Evolutionary conservation across 2,888 invertebrate species (phyloP).

Genomic region (Heteromurus nitidus): DNA sequence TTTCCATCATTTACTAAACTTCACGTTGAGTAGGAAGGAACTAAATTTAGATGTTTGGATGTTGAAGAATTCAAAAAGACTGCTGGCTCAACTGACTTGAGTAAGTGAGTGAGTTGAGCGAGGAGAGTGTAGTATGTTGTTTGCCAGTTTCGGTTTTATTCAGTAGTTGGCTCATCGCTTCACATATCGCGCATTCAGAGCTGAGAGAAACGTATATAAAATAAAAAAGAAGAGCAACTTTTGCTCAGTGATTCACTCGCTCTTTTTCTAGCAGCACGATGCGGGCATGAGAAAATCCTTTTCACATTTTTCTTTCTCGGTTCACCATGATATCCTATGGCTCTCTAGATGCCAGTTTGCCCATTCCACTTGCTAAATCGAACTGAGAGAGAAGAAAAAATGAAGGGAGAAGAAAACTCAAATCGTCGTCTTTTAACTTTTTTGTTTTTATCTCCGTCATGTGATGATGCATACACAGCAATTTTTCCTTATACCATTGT

Average conservation of each 20-base stretch:
- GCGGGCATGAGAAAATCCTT: not conserved
- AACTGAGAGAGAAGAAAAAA: constrained; percentile 18
- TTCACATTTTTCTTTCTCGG: not conserved
- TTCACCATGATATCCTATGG: constrained; percentile 3
- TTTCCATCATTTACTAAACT: not conserved
- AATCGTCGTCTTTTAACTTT: constrained; percentile 17
- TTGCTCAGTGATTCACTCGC: constrained; percentile 10
- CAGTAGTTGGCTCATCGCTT: too few relatives aligned
- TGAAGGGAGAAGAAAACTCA: constrained; percentile 38
- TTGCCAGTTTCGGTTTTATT: too few relatives aligned
- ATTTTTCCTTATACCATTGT: not conserved
- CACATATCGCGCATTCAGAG: too few relatives aligned
- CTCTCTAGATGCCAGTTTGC: constrained; percentile 12
- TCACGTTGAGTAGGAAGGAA: constrained; percentile 7
- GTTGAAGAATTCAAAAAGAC: constrained; percentile 26
- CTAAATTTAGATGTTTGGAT: constrained; percentile 34
- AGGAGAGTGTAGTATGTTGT: too few relatives aligned
- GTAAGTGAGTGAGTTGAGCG: too few relatives aligned
- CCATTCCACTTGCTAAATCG: constrained; percentile 34
- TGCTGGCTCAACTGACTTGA: constrained; percentile 2
- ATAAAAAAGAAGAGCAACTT: not conserved
- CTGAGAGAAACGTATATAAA: not conserved
- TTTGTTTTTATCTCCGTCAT: constrained; percentile 46
- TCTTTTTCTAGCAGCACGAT: not conserved
- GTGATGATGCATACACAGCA: constrained; percentile 56